Percentiles rank a stretch among this genome's conserved stretches.
Conservation (phyloP, 2,888 invertebrate species). For the Tiphia femorata region DNA sequence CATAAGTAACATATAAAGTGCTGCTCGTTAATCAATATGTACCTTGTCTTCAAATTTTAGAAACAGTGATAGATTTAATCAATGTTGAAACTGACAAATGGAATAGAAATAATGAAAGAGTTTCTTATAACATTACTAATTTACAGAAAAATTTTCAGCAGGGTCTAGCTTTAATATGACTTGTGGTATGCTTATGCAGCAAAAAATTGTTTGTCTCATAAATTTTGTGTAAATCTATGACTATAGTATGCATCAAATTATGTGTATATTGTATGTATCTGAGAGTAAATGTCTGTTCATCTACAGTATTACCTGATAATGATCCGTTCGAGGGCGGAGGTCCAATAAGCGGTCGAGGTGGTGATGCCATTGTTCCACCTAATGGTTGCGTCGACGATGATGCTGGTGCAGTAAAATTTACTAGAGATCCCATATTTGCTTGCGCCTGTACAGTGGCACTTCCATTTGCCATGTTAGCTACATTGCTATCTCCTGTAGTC, state of each 20-base stretch:
- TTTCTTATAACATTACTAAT: too few species aligned
- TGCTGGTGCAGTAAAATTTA: slow-evolving; percentile 40
- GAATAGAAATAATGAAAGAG: too few species aligned
- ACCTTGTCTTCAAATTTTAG: slow-evolving; percentile 4
- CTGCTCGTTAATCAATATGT: slow-evolving; percentile 22
- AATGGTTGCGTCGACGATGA: slow-evolving; percentile 35
- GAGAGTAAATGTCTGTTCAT: too few species aligned
- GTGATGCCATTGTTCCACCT: slow-evolving; percentile 36
- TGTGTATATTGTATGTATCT: too few species aligned
- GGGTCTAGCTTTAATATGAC: background rate
- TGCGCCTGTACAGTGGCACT: slow-evolving; percentile 25
- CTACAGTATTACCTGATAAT: slow-evolving; percentile 42
- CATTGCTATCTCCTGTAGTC: slow-evolving; percentile 22
- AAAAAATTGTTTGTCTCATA: too few species aligned
- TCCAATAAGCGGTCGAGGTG: slow-evolving; percentile 47
- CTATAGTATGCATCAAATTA: background rate
- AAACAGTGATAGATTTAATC: slow-evolving; percentile 2
- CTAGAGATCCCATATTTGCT: slow-evolving; percentile 39
- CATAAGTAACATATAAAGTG: slow-evolving; percentile 42
- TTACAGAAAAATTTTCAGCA: background rate
- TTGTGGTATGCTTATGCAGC: background rate
- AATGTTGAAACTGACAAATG: too few species aligned
- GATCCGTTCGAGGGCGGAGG: slow-evolving; percentile 43
- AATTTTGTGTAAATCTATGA: too few species aligned
- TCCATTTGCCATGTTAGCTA: slow-evolving; percentile 34